phyloP scores from a whole-genome alignment of 1,140 invertebrate species.

The Lanistes nyassanus region DNA sequence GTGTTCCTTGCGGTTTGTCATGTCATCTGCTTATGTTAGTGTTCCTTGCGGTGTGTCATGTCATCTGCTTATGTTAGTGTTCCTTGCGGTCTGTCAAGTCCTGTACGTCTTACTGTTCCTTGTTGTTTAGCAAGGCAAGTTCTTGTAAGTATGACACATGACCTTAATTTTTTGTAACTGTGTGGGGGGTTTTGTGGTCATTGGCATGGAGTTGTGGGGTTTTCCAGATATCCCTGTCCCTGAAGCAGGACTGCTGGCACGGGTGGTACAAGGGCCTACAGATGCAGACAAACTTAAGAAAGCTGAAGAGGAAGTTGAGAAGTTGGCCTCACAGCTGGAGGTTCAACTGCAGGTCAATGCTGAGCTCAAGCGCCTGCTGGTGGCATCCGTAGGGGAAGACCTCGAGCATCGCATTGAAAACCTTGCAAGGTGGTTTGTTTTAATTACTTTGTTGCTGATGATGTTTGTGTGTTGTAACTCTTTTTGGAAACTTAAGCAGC shows the following conservation, averaged over 20 bases:
- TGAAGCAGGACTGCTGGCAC: conserved; percentile 5
- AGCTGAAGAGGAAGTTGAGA: conserved; percentile 54
- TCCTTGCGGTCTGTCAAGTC: too few species aligned
- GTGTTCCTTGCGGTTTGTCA: too few species aligned
- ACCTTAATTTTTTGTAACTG: conserved; percentile 14
- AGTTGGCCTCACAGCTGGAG: conserved; percentile 76
- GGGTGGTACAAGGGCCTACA: conserved; percentile 29
- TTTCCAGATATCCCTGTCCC: conserved; percentile 10
- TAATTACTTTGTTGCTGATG: not conserved
- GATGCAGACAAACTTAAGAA: conserved; percentile 43
- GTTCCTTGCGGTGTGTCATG: too few species aligned
- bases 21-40: too few species aligned
- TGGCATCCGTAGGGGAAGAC: conserved; percentile 94
- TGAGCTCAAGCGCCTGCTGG: conserved; percentile 90
- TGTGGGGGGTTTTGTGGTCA: not conserved
- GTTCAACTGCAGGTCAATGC: conserved; percentile 80
- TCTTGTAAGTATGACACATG: not conserved
- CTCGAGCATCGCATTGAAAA: conserved; percentile 87
- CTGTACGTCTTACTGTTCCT: too few species aligned
- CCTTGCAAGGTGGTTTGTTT: conserved; percentile 70
- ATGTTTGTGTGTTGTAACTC: not conserved
- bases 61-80: too few species aligned
- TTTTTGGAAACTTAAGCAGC: not conserved
- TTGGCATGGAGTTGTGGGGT: not conserved
- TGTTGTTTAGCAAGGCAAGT: too few species aligned